Evolutionary conservation across 2,888 invertebrate species (phyloP).

Genomic region (Drosophila trichaetosa): DNA sequence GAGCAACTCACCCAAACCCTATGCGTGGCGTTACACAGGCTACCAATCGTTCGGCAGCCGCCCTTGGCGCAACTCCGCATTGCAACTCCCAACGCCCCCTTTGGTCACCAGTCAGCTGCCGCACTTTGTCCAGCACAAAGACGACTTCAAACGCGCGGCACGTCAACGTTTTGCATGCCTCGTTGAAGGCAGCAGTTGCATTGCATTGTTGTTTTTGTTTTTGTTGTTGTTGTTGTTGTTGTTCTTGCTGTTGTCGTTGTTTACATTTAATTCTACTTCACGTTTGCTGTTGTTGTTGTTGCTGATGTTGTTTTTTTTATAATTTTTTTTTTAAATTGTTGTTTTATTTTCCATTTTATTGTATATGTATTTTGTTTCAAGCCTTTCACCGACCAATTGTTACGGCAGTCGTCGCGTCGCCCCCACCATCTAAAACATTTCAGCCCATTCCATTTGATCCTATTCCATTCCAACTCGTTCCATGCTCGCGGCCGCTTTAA

Average conservation of each 20-base stretch:
- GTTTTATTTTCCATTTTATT: slow-evolving; percentile 22
- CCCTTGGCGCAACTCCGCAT: slow-evolving; percentile 32
- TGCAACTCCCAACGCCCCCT: slow-evolving; percentile 18
- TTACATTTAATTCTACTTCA: slow-evolving; percentile 74
- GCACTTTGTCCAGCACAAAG: slow-evolving; percentile 66
- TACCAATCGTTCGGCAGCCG: slow-evolving; percentile 44
- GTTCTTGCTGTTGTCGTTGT: slow-evolving; percentile 55
- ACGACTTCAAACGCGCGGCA: slow-evolving; percentile 78
- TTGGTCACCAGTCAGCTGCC: slow-evolving; percentile 33
- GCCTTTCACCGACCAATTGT: slow-evolving; percentile 78
- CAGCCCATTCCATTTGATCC: slow-evolving; percentile 10
- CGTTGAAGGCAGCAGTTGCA: slow-evolving; percentile 73
- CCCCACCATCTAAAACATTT: not conserved
- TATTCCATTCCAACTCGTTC: slow-evolving; percentile 31
- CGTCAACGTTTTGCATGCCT: slow-evolving; percentile 81
- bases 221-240: slow-evolving; percentile 9
- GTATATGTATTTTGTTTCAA: slow-evolving; percentile 71
- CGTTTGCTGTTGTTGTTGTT: slow-evolving; percentile 37
- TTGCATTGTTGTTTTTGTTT: slow-evolving; percentile 23
- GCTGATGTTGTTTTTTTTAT: slow-evolving; percentile 18
- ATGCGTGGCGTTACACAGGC: not conserved
- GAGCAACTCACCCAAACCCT: not conserved
- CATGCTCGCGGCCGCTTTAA: slow-evolving; percentile 54
- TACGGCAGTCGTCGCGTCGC: slow-evolving; percentile 70
- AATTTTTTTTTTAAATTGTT: slow-evolving; percentile 17